phyloP scores from a whole-genome alignment of 2,113 vertebrate genomes.

The Pongo pygmaeus region DNA sequence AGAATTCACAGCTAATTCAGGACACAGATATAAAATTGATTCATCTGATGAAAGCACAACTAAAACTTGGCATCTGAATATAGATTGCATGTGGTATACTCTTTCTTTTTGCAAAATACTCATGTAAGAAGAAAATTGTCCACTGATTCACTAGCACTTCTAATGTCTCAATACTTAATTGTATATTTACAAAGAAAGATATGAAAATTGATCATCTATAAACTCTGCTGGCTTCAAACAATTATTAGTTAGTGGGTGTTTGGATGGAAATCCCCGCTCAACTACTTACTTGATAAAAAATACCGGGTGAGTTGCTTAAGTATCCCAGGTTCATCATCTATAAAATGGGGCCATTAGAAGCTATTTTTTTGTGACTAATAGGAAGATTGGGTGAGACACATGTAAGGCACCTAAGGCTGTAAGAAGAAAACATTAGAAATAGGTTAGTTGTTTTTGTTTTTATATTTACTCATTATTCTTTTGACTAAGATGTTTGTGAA shows the following conservation, averaged over 20 bases:
- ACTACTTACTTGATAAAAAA: background rate
- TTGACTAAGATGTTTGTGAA: background rate
- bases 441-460: background rate
- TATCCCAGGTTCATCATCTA: background rate
- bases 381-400: background rate
- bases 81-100: background rate
- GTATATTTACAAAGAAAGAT: background rate
- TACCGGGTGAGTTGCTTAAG: background rate
- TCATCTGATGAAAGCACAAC: background rate
- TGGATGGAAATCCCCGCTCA: background rate
- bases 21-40: conserved; percentile 41
- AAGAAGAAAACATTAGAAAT: background rate
- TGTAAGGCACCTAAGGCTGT: background rate
- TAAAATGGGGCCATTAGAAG: background rate
- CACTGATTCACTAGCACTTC: background rate
- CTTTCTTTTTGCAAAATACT: background rate
- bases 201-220: background rate
- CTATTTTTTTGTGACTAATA: background rate
- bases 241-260: background rate
- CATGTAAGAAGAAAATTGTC: background rate
- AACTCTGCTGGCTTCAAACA: background rate
- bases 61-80: conserved; percentile 3
- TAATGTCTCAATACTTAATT: conserved; percentile 2
- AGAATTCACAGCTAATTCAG: conserved; percentile 48
- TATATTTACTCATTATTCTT: background rate